Base-by-base conservation (phyloP, 2,113 vertebrate genomes). In the Lutjanus erythropterus region DNA sequence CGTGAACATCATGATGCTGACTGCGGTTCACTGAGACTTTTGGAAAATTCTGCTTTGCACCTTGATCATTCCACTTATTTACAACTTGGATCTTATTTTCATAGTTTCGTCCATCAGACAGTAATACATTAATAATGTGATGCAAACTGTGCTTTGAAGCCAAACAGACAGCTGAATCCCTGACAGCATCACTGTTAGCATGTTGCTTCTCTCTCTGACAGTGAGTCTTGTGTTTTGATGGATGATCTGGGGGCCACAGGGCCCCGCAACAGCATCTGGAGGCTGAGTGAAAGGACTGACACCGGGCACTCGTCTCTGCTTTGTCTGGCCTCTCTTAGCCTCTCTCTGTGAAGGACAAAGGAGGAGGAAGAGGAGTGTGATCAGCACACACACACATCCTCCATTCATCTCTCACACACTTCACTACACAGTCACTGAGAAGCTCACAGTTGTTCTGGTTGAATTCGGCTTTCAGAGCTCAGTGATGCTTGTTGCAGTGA, bases 261-360 rank as follows among this genome's bases (percentile, higher is more conserved):
- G 23, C 52, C 53, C 39, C 21, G 2, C 29, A 27, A 44, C 66
- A 77, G 83, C 83, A 76, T 75, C 59, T 75, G 82, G 59, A 52
- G 16, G 1, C 66, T 75, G 65, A 64, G 58, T 71, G 49, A 71
- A 80, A 50, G 27, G 58, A 46, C 50, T 0, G 8, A 67, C 41
- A 18, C 27, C 6, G n/a, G 64, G 49, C 64, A 25, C 75, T 84
- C 42, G 29, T 49, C 71, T 6, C 60, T 0, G 60, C 46, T 71
- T 65, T 33, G 16, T 71, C 18, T n/a, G 1, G 12, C 39, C 18
- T 23, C 27, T 33, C 53, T 33, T 25, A 6, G 1, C 11, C 37
- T 44, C 58, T 62, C 39, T 42, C n/a, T 23, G 6, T 67, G 60
- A 8, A 15, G 25, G 49, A 72, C 69, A 72, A 66, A 80, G 44